phyloP scores from a whole-genome alignment of 2,888 invertebrate species.

The Brenthis daphne region DNA sequence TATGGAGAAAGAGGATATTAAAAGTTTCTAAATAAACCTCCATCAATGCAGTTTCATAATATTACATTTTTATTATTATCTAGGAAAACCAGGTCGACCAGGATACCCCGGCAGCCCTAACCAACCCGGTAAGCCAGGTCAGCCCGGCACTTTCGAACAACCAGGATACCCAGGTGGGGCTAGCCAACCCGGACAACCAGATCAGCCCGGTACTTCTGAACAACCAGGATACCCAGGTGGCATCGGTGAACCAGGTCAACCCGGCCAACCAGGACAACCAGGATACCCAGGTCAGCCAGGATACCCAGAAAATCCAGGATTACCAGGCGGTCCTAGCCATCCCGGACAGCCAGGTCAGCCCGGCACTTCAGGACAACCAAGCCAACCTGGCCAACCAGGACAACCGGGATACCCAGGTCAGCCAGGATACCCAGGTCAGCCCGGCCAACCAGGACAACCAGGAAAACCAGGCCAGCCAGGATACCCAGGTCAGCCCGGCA shows the following conservation, averaged over 20 bases:
- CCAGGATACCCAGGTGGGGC: not conserved
- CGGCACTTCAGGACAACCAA: conserved; percentile 12
- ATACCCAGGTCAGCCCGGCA: conserved; percentile 42
- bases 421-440: conserved; percentile 50
- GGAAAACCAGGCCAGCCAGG: conserved; percentile 46
- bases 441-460: conserved; percentile 72
- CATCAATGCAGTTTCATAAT: conserved; percentile 6
- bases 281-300: not conserved
- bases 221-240: conserved; percentile 26
- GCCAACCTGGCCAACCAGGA: conserved; percentile 34
- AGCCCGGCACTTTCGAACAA: not conserved
- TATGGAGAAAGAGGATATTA: too few relatives aligned
- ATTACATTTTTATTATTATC: too few relatives aligned
- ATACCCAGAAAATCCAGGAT: conserved; percentile 48
- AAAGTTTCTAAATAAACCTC: conserved; percentile 23
- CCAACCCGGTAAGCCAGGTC: conserved; percentile 18
- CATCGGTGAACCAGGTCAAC: conserved; percentile 35
- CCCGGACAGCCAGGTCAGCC: too few relatives aligned
- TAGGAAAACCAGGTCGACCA: too few relatives aligned
- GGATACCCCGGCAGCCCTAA: not conserved
- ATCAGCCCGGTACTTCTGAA: conserved; percentile 19
- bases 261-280: too few relatives aligned
- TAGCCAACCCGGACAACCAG: conserved; percentile 12
- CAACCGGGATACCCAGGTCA: conserved; percentile 44
- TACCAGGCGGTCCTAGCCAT: conserved; percentile 36